Evolutionary conservation across 1,140 invertebrate species (phyloP), one percentile per base, ranked within the genome.

Genomic region (Temnothorax longispinosus): DNA sequence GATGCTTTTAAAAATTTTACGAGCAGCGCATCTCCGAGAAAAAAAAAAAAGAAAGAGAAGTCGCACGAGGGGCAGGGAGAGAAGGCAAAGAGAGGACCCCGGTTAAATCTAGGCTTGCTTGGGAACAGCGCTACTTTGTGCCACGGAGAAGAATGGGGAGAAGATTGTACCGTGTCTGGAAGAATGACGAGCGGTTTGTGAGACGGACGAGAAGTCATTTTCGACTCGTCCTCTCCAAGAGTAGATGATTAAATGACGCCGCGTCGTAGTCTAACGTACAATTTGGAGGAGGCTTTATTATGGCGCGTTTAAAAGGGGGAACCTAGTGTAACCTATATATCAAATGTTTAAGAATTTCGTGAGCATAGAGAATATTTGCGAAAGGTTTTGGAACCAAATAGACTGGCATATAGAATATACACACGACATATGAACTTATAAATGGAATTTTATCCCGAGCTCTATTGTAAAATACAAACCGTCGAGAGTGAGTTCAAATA

Each of bases 1-100:
- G 50, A 78, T 78, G 60, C 47, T 78, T 78, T 85, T 54, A 85
- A 76, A 78, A 77, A 78, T 77, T 85, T 85, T 85, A 78, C 82
- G 74, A 78, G 82, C 72, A 52, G 58, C 58, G 54, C 27, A 64
- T 35, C 47, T 38, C n/a, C 18, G n/a, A 35, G 10, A 15, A 47
- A 13, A 10, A n/a, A n/a, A 47, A 76, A 38, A 56, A 44, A n/a
- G 21, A 54, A n/a, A 65, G 38, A 6, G 10, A 32, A 77, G 47
- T 52, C 44, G 35, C 18, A 47, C 67, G 80, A 72, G 52, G 18
- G 18, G 15, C 0, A 27, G 38, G 5, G 15, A 44, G 5, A 35
- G 41, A 41, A 35, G 65, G 38, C 32, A 50, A 58, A 80, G 64
- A 86, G 52, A 71, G 54, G n/a, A n/a, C 58, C 35, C 13, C 60